Conservation (phyloP, 1,140 invertebrate genomes). For the Ericerus pela region DNA sequence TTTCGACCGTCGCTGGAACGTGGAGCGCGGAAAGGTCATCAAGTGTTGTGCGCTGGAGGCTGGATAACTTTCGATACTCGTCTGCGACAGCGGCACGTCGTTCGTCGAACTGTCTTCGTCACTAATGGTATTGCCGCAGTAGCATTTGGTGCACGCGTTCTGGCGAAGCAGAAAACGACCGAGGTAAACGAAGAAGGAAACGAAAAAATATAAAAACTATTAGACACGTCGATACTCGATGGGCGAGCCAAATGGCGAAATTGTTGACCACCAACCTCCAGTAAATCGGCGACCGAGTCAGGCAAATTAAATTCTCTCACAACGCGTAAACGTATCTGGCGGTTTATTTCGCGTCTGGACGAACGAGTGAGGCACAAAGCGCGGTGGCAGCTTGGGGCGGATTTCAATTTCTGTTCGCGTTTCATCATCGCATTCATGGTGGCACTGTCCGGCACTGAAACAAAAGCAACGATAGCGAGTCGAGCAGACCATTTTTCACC, state of each 20-base stretch:
- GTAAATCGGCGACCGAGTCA: constrained; percentile 71
- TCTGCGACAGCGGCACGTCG: background rate
- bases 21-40: background rate
- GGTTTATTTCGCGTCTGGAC: constrained; percentile 57
- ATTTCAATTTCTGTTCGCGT: constrained; percentile 66
- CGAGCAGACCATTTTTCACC: constrained; percentile 14
- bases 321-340: constrained; percentile 68
- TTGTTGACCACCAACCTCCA: constrained; percentile 39
- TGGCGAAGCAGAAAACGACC: background rate
- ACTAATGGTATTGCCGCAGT: constrained; percentile 3
- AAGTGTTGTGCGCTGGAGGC: background rate
- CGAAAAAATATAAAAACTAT: too few species aligned
- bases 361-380: constrained; percentile 57
- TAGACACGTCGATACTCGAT: too few species aligned
- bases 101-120: background rate
- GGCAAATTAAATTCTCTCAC: constrained; percentile 88
- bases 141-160: constrained; percentile 3
- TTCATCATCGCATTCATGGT: constrained; percentile 69
- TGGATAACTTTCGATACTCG: background rate
- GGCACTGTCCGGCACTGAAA: constrained; percentile 51
- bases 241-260: too few species aligned
- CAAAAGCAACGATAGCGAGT: constrained; percentile 1
- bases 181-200: too few species aligned
- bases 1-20: background rate
- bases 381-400: constrained; percentile 59